phyloP scores from a whole-genome alignment of 2,797 vertebrate species.

The Clarias pachynema region DNA sequence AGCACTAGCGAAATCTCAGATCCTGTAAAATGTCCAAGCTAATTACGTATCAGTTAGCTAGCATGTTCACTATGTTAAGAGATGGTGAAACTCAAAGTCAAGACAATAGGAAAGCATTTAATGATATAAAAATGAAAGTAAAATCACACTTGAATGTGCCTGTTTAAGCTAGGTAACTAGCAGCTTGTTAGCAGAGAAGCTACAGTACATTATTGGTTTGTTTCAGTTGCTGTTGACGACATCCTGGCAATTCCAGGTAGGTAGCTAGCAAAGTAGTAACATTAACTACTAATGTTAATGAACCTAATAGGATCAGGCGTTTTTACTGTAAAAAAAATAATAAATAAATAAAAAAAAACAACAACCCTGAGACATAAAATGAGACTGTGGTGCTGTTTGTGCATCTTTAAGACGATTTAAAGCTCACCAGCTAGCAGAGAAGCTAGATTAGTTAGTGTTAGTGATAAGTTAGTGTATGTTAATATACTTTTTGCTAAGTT shows the following conservation, averaged over 20 bases:
- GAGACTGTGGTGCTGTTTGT: neutral
- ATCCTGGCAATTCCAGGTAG: neutral
- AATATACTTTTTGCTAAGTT: neutral
- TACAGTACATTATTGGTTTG: neutral
- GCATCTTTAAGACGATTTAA: neutral
- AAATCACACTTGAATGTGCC: neutral
- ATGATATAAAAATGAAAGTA: neutral
- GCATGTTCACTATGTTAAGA: neutral
- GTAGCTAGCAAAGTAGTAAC: neutral
- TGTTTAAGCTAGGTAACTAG: neutral
- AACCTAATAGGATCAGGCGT: neutral
- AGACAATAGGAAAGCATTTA: neutral
- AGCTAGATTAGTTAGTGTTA: neutral
- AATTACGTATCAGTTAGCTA: neutral
- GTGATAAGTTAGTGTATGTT: neutral
- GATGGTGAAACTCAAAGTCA: neutral
- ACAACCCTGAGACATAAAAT: neutral
- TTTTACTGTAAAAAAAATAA: neutral
- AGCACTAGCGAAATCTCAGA: neutral
- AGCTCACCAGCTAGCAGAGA: neutral
- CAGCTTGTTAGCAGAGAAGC: neutral
- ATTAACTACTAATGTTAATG: neutral
- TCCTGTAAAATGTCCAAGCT: neutral
- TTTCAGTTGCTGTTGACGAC: neutral
- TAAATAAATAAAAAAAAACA: neutral